Base-by-base conservation (phyloP, 2,888 invertebrate genomes). In the Macrophya alboannulata region DNA sequence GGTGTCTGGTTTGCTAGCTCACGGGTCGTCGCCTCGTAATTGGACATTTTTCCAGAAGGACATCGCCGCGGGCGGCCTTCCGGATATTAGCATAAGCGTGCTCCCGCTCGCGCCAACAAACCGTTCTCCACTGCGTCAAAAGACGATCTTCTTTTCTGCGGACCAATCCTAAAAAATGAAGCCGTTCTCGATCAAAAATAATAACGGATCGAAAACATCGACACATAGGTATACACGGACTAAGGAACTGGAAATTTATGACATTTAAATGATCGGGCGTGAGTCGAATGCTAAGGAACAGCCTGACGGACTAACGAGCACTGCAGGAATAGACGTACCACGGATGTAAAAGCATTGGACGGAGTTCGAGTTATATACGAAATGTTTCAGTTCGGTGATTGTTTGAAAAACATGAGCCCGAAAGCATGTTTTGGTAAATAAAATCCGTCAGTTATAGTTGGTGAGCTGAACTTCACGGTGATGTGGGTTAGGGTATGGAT, bases 21-120 rank as follows among this genome's bases (percentile, higher is more conserved):
- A 43, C 81, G 81, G 62, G 81, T 62, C 81, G 81, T 81, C 55
- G 77, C 55, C 40, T 81, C 62, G 81, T 81, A 81, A 81, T 81
- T 81, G 81, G 81, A 81, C 81, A 81, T 81, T 62, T 81, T 81
- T 81, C 62, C 59, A 81, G 59, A 81, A 81, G 81, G 59, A 81
- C 62, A 81, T 81, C 81, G 81, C 81, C 81, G 81, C 81, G 81
- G 81, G 81, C 40, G 81, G 62, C 81, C 81, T 81, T 21, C 59
- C 43, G 43, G 43, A 81, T 51, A 81, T 81, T 81, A 81, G 81
- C 81, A 81, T 81, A 81, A 81, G 81, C 81, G 81, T 81, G 81
- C 81, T 81, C 81, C 62, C 62, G 62, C 59, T 81, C 59, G 62
- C 62, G 62, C 43, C 81, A 62, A 81, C 25, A 51, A 43, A 81